Conservation (phyloP, 2,113 vertebrate genomes). For the Gymnarchus niloticus region DNA sequence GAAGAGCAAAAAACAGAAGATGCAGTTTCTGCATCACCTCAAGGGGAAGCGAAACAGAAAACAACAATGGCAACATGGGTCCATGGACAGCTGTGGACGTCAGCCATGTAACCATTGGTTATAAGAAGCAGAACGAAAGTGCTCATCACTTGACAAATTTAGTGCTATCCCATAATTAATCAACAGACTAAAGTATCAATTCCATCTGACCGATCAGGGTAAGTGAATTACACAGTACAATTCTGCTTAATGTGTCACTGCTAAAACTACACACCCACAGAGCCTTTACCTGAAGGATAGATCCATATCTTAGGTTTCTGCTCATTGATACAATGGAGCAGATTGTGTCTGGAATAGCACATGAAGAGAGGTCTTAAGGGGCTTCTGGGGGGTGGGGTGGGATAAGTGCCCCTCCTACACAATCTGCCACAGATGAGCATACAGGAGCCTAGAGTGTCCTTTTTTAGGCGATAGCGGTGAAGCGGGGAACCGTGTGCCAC, state of each 20-base stretch:
- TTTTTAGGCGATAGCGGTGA: not conserved
- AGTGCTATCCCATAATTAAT: not conserved
- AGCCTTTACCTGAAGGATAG: not conserved
- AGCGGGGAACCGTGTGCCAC: not conserved
- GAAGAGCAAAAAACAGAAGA: not conserved
- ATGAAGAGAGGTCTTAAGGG: too few relatives aligned
- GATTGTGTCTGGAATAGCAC: too few relatives aligned
- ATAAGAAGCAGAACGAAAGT: too few relatives aligned
- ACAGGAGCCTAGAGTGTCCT: not conserved
- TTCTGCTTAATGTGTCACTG: not conserved
- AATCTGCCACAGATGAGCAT: not conserved
- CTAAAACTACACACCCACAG: not conserved
- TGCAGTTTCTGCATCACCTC: not conserved
- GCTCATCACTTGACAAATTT: not conserved
- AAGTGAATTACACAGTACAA: not conserved
- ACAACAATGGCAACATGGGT: not conserved
- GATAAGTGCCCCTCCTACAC: not conserved
- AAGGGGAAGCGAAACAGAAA: not conserved
- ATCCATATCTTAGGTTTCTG: not conserved
- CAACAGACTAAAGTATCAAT: not conserved
- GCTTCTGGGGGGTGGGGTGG: not conserved
- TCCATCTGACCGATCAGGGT: not conserved
- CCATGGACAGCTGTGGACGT: not conserved
- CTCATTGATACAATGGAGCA: too few relatives aligned
- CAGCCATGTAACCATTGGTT: not conserved